phyloP scores from a whole-genome alignment of 1,140 invertebrate species.

The Dreissena rostriformis region DNA sequence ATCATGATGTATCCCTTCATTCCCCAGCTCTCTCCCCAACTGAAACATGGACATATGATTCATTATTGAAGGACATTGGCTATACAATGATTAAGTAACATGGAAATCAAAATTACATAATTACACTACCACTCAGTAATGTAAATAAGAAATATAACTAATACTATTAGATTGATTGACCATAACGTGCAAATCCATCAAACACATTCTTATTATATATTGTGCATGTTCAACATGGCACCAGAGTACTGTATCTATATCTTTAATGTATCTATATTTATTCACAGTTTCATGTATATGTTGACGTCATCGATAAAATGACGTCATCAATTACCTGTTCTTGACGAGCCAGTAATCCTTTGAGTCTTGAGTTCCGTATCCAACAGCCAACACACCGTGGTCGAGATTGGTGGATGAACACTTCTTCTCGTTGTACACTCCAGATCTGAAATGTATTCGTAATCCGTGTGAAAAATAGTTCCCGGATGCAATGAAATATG shows the following conservation, averaged over 20 bases:
- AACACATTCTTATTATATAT: too few species aligned
- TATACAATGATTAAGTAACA: too few species aligned
- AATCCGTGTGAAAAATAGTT: too few species aligned
- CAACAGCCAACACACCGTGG: conserved; percentile 93
- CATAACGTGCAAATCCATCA: too few species aligned
- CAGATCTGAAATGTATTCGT: conserved; percentile 11
- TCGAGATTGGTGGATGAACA: conserved; percentile 89
- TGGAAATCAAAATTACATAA: too few species aligned
- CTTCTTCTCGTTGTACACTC: conserved; percentile 86
- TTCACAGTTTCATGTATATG: neutral
- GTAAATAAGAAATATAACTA: too few species aligned
- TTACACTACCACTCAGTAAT: too few species aligned
- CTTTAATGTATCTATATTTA: neutral
- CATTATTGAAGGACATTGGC: too few species aligned
- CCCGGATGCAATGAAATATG: too few species aligned
- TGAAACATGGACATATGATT: conserved; percentile 37
- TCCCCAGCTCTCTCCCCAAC: conserved; percentile 92
- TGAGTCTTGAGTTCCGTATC: conserved; percentile 87
- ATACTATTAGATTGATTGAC: too few species aligned
- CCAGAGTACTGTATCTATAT: too few species aligned
- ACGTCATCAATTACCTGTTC: conserved; percentile 83
- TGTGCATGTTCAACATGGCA: too few species aligned
- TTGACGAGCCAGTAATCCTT: conserved; percentile 94
- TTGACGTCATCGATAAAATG: neutral
- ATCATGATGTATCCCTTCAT: conserved; percentile 83